phyloP scores from a whole-genome alignment of 2,113 vertebrate genomes.

The Onychorhynchus coronatus region DNA sequence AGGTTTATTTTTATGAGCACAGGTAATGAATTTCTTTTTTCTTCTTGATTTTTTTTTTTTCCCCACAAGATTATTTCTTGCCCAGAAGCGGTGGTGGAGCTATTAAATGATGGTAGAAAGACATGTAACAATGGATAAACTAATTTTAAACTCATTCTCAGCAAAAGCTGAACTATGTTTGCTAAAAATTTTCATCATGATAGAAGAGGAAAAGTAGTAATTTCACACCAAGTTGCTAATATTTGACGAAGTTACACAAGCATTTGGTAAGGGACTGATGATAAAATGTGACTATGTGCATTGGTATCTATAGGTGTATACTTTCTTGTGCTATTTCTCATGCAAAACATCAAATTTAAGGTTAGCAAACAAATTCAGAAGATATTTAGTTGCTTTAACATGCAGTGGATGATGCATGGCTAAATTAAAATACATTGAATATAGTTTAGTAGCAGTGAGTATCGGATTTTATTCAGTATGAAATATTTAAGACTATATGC shows the following conservation, averaged over 20 bases:
- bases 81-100: neutral
- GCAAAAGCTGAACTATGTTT: neutral
- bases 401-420: neutral
- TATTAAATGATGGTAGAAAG: neutral
- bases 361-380: constrained; percentile 10
- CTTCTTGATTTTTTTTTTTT: neutral
- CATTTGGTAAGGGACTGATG: neutral
- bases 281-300: neutral
- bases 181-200: neutral
- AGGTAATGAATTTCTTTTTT: neutral
- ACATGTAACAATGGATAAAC: neutral
- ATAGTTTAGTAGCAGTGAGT: neutral
- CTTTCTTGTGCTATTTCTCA: neutral
- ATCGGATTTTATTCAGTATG: neutral
- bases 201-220: neutral
- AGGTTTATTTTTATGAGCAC: neutral
- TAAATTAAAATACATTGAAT: neutral
- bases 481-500: neutral
- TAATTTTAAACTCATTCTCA: neutral
- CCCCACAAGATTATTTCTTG: neutral
- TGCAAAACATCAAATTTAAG: neutral
- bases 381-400: constrained; percentile 19
- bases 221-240: neutral
- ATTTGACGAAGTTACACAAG: neutral
- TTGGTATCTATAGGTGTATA: accelerated